Evolutionary conservation across 2,888 invertebrate species (phyloP), one percentile per base, ranked within the genome.

Genomic region (Pandemis corylana): DNA sequence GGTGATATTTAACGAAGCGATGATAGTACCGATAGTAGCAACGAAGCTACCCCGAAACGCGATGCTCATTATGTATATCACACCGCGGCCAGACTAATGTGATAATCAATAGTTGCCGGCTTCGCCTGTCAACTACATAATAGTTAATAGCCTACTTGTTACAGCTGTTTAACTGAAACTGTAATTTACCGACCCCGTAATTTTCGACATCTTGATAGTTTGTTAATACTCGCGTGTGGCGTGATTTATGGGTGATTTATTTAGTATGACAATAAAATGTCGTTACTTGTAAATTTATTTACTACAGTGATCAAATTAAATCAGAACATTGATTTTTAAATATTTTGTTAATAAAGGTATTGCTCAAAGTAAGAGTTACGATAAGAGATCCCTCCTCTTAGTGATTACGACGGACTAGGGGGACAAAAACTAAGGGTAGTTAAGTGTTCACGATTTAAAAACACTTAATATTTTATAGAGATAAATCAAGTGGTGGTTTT

Each of bases 1-100:
- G 69, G 70, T 71, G 42, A 20, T 69, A 61, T 49, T 44, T 49
- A 69, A 65, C 12, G 41, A 74, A 59, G 42, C 51, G 15, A 42
- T 65, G 65, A 64, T 49, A 20, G 44, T 56, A 56, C 56, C 3
- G 56, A 56, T 20, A 9, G 42, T 44, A 65, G 46, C 9, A 15
- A 46, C 41, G 42, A 28, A 59, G 46, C 13, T 28, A 46, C 41
- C 28, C 53, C 49, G 36, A 66, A 71, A 66, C 41, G 13, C 36
- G 46, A 49, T 36, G 7, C n/a, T 46, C 28, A 53, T 56, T 64
- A 42, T 42, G 0, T 9, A 41, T 10, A 42, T 46, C 46, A 46
- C 62, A n/a, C 36, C 69, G 41, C 20, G 46, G 41, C 41, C 10
- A 41, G 41, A 15, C 20, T 64, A 64, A 71, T 59, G 71, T 56